Conservation (phyloP, 2,797 vertebrate genomes). For the Gambusia yucatana region DNA sequence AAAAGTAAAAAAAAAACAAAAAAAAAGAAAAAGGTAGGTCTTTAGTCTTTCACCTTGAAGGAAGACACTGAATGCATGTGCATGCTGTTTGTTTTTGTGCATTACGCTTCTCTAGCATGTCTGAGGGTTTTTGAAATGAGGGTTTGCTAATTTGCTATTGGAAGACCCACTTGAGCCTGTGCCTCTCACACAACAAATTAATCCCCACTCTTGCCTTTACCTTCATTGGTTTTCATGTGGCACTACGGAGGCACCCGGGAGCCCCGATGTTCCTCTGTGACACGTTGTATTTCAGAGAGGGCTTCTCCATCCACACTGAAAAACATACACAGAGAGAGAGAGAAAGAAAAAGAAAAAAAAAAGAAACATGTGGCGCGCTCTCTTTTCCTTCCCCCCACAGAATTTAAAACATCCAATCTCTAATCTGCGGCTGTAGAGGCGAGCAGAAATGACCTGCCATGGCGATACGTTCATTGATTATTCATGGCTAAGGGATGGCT, state of each 20-base stretch:
- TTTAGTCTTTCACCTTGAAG: constrained; percentile 21
- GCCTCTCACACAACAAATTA: constrained; percentile 74
- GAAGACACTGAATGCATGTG: constrained; percentile 47
- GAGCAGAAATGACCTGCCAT: constrained; percentile 70
- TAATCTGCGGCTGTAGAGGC: constrained; percentile 71
- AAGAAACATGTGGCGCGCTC: constrained; percentile 19
- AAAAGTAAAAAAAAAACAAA: constrained; percentile 24
- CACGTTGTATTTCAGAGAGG: constrained; percentile 29
- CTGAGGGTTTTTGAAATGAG: constrained; percentile 73
- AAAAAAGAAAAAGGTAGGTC: constrained; percentile 15
- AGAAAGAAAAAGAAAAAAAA: constrained; percentile 2
- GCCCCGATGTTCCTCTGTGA: constrained; percentile 40
- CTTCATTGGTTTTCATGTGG: constrained; percentile 71
- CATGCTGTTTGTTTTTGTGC: constrained; percentile 61
- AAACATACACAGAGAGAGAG: constrained; percentile 14
- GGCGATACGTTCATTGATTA: constrained; percentile 75
- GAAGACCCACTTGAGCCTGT: constrained; percentile 80
- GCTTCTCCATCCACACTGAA: constrained; percentile 26
- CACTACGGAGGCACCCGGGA: constrained; percentile 45
- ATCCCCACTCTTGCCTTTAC: constrained; percentile 63
- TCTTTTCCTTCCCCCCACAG: constrained; percentile 13
- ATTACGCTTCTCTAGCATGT: constrained; percentile 58
- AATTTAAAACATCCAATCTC: constrained; percentile 62
- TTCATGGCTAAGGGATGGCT: constrained; percentile 63
- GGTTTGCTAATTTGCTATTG: constrained; percentile 88